These are phyloP conservation scores for Drosophila novamexicana DNA, from an alignment of 1,140 invertebrate species.

Conservation along the genomic window DNA sequence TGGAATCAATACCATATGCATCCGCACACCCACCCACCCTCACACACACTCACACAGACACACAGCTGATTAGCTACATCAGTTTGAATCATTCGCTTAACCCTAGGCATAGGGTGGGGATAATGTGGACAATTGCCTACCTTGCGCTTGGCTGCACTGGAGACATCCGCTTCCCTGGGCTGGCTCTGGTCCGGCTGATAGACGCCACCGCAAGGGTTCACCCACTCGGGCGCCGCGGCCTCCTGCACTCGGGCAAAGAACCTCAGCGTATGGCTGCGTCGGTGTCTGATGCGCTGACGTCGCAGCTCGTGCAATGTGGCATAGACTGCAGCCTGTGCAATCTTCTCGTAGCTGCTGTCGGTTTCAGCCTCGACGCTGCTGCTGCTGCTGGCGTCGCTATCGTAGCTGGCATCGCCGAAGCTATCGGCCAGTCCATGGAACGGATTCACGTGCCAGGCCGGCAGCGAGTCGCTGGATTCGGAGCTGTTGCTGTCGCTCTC, in stretches of 20 bases:
- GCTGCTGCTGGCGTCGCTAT: slow-evolving; percentile 28
- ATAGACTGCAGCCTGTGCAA: slow-evolving; percentile 48
- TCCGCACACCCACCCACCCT: no score
- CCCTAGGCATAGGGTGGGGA: no score
- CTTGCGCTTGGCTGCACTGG: slow-evolving; percentile 55
- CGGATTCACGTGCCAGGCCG: slow-evolving; percentile 56
- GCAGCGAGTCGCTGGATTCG: slow-evolving; percentile 11
- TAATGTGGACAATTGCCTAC: slow-evolving; percentile 22
- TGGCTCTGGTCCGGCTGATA: slow-evolving; percentile 28
- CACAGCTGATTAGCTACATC: no score
- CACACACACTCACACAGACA: no score
- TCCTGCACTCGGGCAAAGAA: slow-evolving; percentile 34
- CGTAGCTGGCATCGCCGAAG: slow-evolving; percentile 52
- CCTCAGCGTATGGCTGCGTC: slow-evolving; percentile 54
- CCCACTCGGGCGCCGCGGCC: slow-evolving; percentile 53
- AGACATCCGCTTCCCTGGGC: slow-evolving; percentile 8
- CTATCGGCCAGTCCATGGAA: slow-evolving; percentile 59
- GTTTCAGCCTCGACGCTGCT: slow-evolving; percentile 29
- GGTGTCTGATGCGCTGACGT: slow-evolving; percentile 53
- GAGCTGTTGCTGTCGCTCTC: slow-evolving; percentile 3
- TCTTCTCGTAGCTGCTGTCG: slow-evolving; percentile 60
- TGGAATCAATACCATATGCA: no score
- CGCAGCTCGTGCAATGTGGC: slow-evolving; percentile 47
- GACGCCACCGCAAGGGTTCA: slow-evolving; percentile 69
- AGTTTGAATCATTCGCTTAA: no score